Evolutionary conservation across 2,888 invertebrate genomes (phyloP), one percentile per base, ranked within the genome.

Genomic region (Actias luna): DNA sequence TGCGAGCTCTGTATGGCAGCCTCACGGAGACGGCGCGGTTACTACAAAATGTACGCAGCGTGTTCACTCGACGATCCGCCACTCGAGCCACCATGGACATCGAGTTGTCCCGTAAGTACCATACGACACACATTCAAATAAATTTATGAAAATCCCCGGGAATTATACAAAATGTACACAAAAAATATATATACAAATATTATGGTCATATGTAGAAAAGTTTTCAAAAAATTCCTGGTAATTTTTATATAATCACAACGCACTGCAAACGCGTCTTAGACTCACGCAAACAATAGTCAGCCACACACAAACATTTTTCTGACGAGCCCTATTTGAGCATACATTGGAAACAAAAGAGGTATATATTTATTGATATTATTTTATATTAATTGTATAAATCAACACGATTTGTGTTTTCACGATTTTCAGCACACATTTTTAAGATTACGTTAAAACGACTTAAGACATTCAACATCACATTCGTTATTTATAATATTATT

Each of bases 1-100:
- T 67, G 80, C 76, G 81, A 73, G 79, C 77, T 84, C 78, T 87
- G 80, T 89, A 85, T 85, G 85, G 88, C 96, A 98, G 98, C 96
- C 96, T 98, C 93, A 98, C 98, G 93, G 99, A 99, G 95, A 98
- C 98, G 84, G 98, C 98, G 89, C 95, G 98, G 81, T 95, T 99
- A 87, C 96, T 99, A 93, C 96, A 97, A 94, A 98, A 97, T 93
- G 97, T 98, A 77, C 96, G 97, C 93, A 97, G 96, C 94, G 98
- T 98, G 88, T 98, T 98, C 94, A 93, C 93, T 77, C 95, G 97
- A 75, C 94, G 96, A 85, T 95, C 96, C 71, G 93, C 95, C 90
- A 94, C 96, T 80, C 94, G 97, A 91, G 95, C 95, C 89, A 95
- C 95, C 93, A 94, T 95, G 93, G 98, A 98, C 90, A 95, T 98